Evolutionary conservation across 2,888 invertebrate species (phyloP).

Genomic region (Caenorhabditis drosophilae): DNA sequence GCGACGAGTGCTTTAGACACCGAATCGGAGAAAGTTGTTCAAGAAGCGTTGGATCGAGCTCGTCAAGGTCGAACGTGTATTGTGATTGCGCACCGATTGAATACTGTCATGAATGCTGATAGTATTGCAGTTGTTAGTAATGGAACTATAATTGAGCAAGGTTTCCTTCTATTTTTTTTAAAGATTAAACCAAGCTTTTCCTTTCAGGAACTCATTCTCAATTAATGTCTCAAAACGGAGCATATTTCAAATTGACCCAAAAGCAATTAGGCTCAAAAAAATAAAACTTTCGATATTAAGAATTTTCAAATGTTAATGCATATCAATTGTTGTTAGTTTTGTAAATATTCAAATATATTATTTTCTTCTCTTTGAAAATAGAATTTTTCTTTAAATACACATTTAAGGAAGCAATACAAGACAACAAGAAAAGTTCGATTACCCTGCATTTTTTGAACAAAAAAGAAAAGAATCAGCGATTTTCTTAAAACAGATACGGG

Average conservation of each 20-base stretch:
- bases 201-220: constrained; percentile 56
- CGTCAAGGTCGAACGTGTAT: constrained; percentile 70
- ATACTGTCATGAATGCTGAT: constrained; percentile 71
- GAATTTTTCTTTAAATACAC: too few species aligned
- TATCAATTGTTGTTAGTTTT: too few species aligned
- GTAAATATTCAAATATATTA: too few species aligned
- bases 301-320: not conserved
- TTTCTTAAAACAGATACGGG: too few species aligned
- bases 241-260: constrained; percentile 53
- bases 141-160: constrained; percentile 74
- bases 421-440: too few species aligned
- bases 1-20: constrained; percentile 56
- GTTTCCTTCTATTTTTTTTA: too few species aligned
- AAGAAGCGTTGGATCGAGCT: constrained; percentile 80
- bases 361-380: too few species aligned
- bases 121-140: constrained; percentile 54
- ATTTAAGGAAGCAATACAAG: too few species aligned
- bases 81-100: constrained; percentile 72
- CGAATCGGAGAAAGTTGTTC: constrained; percentile 74
- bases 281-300: not conserved
- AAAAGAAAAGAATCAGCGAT: too few species aligned
- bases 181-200: constrained; percentile 6
- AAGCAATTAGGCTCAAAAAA: constrained; percentile 44
- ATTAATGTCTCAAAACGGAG: constrained; percentile 46
- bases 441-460: too few species aligned